Evolutionary conservation across 35 echinoderm and acorn worm genomes (phyloP), one percentile per base, ranked within the genome.

Genomic region (Ophioderma brevispina): DNA sequence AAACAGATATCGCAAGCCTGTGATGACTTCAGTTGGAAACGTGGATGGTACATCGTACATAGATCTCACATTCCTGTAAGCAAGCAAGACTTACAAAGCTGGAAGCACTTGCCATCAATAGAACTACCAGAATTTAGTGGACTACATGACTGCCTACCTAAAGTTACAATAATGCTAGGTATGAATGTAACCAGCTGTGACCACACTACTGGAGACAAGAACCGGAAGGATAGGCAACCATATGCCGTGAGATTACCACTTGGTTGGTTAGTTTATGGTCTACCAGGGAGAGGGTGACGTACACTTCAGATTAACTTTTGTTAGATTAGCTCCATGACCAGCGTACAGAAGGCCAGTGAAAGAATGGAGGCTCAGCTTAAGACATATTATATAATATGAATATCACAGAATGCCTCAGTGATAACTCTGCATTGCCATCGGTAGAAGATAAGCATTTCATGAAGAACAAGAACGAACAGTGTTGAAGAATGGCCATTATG

Each of bases 21-120:
- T 0, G 0, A 63, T 15, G 77, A 64, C 41, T 39, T 52, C 17
- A 77, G 70, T 85, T 52, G 41, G 81, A 39, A 79, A 78, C 3
- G 35, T 91, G 36, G 76, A 91, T 50, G 37, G 89, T 38, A 37
- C 25, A 32, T 21, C 41, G 23, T 91, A 76, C 39, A 84, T 91
- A 34, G 81, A 91, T 50, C 33, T 91, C 1, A 80, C 81, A 38
- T 81, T 81, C 25, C 35, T 90, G 38, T 90, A 90, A n/a, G n/a
- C n/a, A n/a, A n/a, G n/a, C n/a, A n/a, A n/a, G n/a, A n/a, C n/a
- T n/a, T n/a, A n/a, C n/a, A n/a, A n/a, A n/a, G n/a, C n/a, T n/a
- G n/a, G n/a, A n/a, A n/a, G n/a, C n/a, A n/a, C 46, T 21, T 52
- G 46, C 21, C 46, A 52, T 52, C 46, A 8, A 52, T 52, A 52